Evolutionary conservation across 2,888 invertebrate species (phyloP), one percentile per base, ranked within the genome.

Genomic region (Choristoneura rosaceana): DNA sequence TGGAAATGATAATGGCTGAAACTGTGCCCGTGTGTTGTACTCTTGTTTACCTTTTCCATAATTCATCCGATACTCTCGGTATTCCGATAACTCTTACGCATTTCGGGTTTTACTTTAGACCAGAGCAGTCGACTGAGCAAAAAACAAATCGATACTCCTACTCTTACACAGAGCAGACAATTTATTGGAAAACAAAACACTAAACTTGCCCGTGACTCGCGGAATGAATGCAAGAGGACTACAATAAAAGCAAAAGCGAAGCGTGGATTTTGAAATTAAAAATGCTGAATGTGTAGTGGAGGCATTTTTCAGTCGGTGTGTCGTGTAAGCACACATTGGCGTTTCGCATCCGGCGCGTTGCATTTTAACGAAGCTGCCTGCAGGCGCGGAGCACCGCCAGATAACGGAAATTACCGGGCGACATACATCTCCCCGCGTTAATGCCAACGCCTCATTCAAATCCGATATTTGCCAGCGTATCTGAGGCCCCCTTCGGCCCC

Each of bases 331-430:
- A 82, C 84, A 83, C 88, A 87, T 87, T 83, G 86, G 85, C 86
- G 82, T 85, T 84, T 85, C 80, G 87, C 85, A 89, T 89, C 88
- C 88, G 87, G 82, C 81, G 86, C 81, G 84, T 80, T 88, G 89
- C 88, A 90, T 89, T 89, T 88, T 90, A 90, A 90, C 89, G 90
- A 89, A 84, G 81, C 83, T 75, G 64, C 77, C 79, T 76, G 62
- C 63, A 70, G 71, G 64, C 74, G 66, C 76, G 74, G 74, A 74
- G 77, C 73, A 76, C 81, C 80, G 82, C 79, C 84, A 86, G 89
- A 88, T 89, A 88, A 86, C 90, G 89, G 89, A 89, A 88, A 90
- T 89, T 87, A 88, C 88, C 82, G 69, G 62, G 67, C 84, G 78
- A 60, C 83, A 78, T 77, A 80, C 79, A 81, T 77, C 77, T 77